These are phyloP conservation scores for Felis chaus DNA, from an alignment of 2,113 vertebrate species.

Conservation along the genomic window DNA sequence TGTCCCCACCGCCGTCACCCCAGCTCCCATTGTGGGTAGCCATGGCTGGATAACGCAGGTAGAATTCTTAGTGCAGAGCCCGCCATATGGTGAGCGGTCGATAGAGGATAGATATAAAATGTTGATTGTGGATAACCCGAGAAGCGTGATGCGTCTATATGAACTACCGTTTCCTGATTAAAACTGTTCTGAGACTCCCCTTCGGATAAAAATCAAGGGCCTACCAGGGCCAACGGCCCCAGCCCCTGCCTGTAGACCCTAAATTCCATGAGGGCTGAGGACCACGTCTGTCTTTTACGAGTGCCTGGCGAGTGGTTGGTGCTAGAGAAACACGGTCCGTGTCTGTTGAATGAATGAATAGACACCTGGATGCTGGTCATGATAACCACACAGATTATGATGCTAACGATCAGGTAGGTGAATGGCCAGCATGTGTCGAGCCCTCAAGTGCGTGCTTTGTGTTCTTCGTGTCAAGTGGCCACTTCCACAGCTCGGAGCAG, in stretches of 20 bases:
- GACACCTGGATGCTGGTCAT: background rate
- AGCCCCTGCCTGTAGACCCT: background rate
- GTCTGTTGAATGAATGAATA: background rate
- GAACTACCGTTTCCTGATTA: background rate
- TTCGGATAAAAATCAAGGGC: background rate
- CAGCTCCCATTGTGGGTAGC: background rate
- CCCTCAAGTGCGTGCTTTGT: background rate
- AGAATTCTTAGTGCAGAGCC: background rate
- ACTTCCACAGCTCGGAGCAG: background rate
- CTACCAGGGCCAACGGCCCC: background rate
- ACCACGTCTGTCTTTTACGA: background rate
- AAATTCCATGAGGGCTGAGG: background rate
- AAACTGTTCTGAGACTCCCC: background rate
- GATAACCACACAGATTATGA: background rate
- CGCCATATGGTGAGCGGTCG: background rate
- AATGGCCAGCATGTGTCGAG: background rate
- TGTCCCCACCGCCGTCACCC: background rate
- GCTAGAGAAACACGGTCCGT: background rate
- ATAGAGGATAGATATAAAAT: background rate
- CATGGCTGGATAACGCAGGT: accelerated
- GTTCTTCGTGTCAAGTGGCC: background rate
- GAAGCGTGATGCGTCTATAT: background rate
- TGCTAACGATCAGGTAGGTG: background rate
- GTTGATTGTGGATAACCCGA: background rate
- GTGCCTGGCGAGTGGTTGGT: background rate